Conservation (phyloP, 2,888 invertebrate species). For the Campopleginae sp. region DNA sequence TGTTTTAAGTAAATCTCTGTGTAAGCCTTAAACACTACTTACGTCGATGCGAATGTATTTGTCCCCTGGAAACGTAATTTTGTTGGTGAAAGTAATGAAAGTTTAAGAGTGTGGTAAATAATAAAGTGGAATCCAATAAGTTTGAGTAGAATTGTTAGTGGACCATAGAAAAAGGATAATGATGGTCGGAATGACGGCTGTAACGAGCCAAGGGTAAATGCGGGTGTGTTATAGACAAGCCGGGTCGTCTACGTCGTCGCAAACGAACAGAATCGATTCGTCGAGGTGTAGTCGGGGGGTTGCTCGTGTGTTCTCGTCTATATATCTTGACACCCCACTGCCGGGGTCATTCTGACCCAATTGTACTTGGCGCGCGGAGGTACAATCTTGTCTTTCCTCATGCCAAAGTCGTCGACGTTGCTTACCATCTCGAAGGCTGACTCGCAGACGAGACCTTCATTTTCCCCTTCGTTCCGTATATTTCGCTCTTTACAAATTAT, state of each 20-base stretch:
- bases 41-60: background rate
- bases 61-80: background rate
- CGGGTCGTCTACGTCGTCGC: constrained; percentile 58
- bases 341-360: constrained; percentile 69
- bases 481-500: background rate
- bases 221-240: constrained; percentile 12
- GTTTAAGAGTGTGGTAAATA: background rate
- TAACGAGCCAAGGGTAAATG: constrained; percentile 18
- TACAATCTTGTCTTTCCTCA: constrained; percentile 47
- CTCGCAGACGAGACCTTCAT: constrained; percentile 20
- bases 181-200: constrained; percentile 21
- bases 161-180: background rate
- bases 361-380: constrained; percentile 66
- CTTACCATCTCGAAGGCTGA: constrained; percentile 51
- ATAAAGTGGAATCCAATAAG: background rate
- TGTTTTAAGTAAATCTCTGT: background rate
- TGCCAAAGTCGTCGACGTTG: constrained; percentile 59
- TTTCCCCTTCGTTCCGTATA: background rate
- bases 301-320: constrained; percentile 22
- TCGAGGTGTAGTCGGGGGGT: constrained; percentile 48
- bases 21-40: background rate
- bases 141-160: background rate
- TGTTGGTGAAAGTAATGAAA: background rate
- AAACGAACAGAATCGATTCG: constrained; percentile 62
- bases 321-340: constrained; percentile 36